These are phyloP conservation scores for Drosophila robusta DNA, from an alignment of 2,888 invertebrate species.

Conservation along the genomic window DNA sequence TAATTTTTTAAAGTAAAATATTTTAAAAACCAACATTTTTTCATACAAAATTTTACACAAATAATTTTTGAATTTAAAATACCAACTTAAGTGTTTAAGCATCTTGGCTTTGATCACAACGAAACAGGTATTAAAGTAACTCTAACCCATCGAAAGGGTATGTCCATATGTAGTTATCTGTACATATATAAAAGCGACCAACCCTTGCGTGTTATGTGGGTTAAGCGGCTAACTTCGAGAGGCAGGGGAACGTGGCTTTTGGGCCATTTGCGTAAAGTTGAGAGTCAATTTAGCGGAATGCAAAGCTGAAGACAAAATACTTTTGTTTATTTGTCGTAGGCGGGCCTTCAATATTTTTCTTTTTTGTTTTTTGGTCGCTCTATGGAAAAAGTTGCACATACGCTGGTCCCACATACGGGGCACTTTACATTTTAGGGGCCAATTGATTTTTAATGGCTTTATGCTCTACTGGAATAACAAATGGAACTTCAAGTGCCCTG, in stretches of 20 bases:
- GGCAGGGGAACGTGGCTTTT: constrained; percentile 25
- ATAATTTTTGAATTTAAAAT: neutral
- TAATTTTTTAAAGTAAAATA: too few relatives aligned
- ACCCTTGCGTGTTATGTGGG: neutral
- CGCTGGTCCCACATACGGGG: constrained; percentile 10
- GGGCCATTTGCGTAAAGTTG: constrained; percentile 51
- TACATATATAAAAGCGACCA: constrained; percentile 16
- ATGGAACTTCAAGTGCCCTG: constrained; percentile 30
- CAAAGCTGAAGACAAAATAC: constrained; percentile 38
- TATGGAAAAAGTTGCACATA: constrained; percentile 23
- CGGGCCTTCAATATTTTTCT: constrained; percentile 14
- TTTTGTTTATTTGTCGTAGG: constrained; percentile 46
- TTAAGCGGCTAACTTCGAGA: neutral
- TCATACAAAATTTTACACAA: neutral
- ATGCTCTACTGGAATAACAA: constrained; percentile 56
- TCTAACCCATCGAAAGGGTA: constrained; percentile 35
- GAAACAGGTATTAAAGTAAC: neutral
- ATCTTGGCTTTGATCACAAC: neutral
- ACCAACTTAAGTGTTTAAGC: neutral
- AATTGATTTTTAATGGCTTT: constrained; percentile 76
- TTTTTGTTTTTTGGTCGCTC: neutral
- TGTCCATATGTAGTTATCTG: constrained; percentile 6
- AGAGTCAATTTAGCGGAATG: constrained; percentile 73
- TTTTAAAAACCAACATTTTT: too few relatives aligned
- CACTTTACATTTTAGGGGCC: constrained; percentile 59